Conservation (phyloP, 2,113 vertebrate species). For the Notarius quadriscutis region DNA sequence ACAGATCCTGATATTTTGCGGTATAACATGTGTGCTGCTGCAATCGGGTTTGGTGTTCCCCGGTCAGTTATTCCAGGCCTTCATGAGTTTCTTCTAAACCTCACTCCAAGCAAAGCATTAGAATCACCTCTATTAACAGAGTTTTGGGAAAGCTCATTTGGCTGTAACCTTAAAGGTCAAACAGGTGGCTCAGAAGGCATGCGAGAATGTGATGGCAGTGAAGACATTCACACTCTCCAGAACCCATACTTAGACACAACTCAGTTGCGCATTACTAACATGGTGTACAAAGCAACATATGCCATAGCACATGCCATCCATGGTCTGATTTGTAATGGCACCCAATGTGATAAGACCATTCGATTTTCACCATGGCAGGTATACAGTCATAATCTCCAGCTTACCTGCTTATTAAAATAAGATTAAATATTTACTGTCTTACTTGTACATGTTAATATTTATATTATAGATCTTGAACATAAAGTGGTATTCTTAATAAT, state of each 20-base stretch:
- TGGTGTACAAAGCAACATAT: slow-evolving; percentile 72
- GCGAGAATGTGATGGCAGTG: slow-evolving; percentile 62
- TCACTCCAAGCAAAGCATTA: slow-evolving; percentile 51
- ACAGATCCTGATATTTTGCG: slow-evolving; percentile 58
- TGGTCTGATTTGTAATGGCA: slow-evolving; percentile 54
- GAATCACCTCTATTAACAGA: slow-evolving; percentile 59
- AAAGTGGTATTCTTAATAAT: not conserved
- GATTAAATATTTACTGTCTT: not conserved
- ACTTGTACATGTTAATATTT: not conserved
- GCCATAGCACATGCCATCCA: slow-evolving; percentile 70
- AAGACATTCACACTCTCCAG: slow-evolving; percentile 57
- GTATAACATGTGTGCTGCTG: slow-evolving; percentile 56
- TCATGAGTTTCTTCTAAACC: slow-evolving; percentile 63
- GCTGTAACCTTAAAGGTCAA: slow-evolving; percentile 55
- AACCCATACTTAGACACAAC: slow-evolving; percentile 68
- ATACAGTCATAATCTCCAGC: not conserved
- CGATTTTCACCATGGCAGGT: slow-evolving; percentile 61
- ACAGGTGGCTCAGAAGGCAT: not conserved
- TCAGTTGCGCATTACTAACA: slow-evolving; percentile 67
- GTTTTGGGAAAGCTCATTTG: slow-evolving; percentile 69
- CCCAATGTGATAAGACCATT: slow-evolving; percentile 52
- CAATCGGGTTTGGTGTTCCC: slow-evolving; percentile 65
- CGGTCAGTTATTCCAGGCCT: slow-evolving; percentile 66
- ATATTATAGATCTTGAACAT: not conserved
- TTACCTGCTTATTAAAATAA: not conserved